These are phyloP conservation scores for Ornithorhynchus anatinus DNA, from an alignment of 2,113 vertebrate genomes.

Conservation along the genomic window DNA sequence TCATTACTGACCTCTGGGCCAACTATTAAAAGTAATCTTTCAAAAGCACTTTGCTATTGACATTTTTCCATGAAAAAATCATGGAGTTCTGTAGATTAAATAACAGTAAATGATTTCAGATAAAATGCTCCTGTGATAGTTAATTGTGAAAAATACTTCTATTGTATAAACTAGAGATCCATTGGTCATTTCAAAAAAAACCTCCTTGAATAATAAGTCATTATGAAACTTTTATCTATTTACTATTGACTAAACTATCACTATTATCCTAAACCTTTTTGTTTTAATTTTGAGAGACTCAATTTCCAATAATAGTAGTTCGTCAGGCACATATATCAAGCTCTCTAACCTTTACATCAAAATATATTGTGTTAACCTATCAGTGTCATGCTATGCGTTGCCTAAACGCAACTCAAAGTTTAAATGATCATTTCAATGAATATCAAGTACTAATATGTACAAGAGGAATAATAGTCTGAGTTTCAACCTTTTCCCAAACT, in stretches of 20 bases:
- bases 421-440: not conserved
- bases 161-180: slow-evolving; percentile 12
- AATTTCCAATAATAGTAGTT: slow-evolving; percentile 30
- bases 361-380: slow-evolving; percentile 26
- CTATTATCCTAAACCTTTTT: slow-evolving; percentile 33
- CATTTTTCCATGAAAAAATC: not conserved
- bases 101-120: slow-evolving; percentile 58
- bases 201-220: slow-evolving; percentile 31
- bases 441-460: not conserved
- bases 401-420: not conserved
- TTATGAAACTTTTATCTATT: slow-evolving; percentile 47
- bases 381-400: not conserved
- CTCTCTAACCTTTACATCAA: slow-evolving; percentile 45
- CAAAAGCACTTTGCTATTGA: not conserved
- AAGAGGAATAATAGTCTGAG: not conserved
- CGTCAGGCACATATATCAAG: slow-evolving; percentile 24
- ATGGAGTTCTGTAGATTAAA: slow-evolving; percentile 54
- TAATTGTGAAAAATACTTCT: slow-evolving; percentile 46
- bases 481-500: not conserved
- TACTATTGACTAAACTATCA: slow-evolving; percentile 53
- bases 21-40: slow-evolving; percentile 53
- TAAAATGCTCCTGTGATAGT: slow-evolving; percentile 25
- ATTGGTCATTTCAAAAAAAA: slow-evolving; percentile 27
- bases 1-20: slow-evolving; percentile 15
- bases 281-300: slow-evolving; percentile 49